Evolutionary conservation across 2,797 vertebrate species (phyloP), one percentile per base, ranked within the genome.

Genomic region (Etheostoma nigrum): DNA sequence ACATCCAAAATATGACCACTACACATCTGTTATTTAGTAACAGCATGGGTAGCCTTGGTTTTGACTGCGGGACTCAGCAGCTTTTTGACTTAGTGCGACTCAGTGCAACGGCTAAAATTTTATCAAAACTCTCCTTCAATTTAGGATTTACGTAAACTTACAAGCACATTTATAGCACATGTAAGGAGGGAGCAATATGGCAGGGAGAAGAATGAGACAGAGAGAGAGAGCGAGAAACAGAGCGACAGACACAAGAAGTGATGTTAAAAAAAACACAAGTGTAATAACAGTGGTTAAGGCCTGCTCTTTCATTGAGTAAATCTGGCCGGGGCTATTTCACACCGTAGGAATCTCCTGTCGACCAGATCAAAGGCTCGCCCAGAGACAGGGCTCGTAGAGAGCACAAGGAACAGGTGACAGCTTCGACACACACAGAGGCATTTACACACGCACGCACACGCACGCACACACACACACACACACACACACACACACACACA

Each of bases 321-420:
- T 91, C 89, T 93, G 91, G 79, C 70, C 40, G 36, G 83, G 86
- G 84, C 92, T 95, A 93, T 94, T 96, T 96, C 94, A 95, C 84
- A 91, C 88, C 88, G 84, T 91, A 94, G 86, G 90, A 93, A 94
- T 95, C 95, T 92, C 91, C 88, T 90, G 81, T 86, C 47, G 81
- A 88, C 74, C 72, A 94, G 91, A 94, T 95, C 90, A 96, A 96
- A 96, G 93, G 81, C 84, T 88, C 5, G 21, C 76, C 44, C 72
- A 68, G 87, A 93, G 86, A 93, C 83, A 61, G n/a, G 74, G 69
- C 73, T 85, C 23, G 61, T 51, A 81, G 72, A 85, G 66, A 80
- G 67, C 73, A 42, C 62, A 68, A 93, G 88, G 91, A 96, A 94
- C 95, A 96, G 94, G 94, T 96, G 94, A 96, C 86, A 90, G 81